A percentile compares a stretch with the other conserved stretches of the same genome.
Evolutionary conservation across 2,113 vertebrate genomes (phyloP).

Genomic region (Zosterops borbonicus): DNA sequence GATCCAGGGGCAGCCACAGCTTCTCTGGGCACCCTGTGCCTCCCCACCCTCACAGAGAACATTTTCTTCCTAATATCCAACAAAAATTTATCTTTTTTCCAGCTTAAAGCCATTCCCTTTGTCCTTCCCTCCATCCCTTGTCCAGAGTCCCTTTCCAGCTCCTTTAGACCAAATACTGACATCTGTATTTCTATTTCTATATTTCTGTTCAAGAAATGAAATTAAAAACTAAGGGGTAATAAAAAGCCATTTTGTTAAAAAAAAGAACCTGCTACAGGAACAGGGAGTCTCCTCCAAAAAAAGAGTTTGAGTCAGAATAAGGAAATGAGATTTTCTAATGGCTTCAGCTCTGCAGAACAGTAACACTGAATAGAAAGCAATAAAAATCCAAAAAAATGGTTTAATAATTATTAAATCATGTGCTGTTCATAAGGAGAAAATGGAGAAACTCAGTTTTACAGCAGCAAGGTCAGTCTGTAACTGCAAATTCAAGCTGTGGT

Average conservation of each 20-base stretch:
- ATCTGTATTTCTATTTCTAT: rapidly evolving
- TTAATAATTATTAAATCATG: background rate
- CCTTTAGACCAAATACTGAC: background rate
- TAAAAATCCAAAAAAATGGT: background rate
- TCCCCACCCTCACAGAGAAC: rapidly evolving
- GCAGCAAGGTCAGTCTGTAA: background rate
- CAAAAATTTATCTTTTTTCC: background rate
- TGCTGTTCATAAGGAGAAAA: background rate
- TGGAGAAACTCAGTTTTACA: background rate
- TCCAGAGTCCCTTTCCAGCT: background rate
- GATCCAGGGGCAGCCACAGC: background rate
- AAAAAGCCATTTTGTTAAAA: background rate
- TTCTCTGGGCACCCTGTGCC: background rate
- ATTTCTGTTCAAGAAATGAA: background rate
- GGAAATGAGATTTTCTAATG: background rate
- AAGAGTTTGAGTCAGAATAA: background rate
- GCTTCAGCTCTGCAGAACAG: background rate
- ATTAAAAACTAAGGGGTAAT: background rate
- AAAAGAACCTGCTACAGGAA: background rate
- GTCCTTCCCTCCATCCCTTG: background rate
- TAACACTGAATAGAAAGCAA: background rate
- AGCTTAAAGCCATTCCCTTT: background rate
- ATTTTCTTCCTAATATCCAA: background rate
- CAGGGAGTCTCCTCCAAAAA: background rate
- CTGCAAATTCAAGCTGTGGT: background rate